Conservation (phyloP, 2,888 invertebrate species). For the Hemicrepidius hirtus region DNA sequence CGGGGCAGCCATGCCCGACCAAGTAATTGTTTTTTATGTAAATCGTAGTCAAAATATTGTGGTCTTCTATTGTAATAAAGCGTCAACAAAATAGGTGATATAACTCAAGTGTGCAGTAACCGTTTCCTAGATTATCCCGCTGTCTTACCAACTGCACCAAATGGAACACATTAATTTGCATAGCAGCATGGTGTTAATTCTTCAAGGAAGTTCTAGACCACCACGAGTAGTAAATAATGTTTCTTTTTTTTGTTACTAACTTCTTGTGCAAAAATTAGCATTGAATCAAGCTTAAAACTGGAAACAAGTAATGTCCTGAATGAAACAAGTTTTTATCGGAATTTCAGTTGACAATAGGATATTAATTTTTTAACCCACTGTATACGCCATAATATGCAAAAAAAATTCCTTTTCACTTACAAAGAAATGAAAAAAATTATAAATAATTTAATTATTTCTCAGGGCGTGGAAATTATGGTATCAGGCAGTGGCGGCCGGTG, state of each 20-base stretch:
- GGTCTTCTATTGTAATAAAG: conserved; percentile 41
- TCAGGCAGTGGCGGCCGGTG: too few relatives aligned
- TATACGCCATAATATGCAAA: too few relatives aligned
- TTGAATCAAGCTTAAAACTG: too few relatives aligned
- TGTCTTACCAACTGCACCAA: conserved; percentile 42
- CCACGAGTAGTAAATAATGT: neutral
- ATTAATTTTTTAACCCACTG: too few relatives aligned
- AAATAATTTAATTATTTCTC: too few relatives aligned
- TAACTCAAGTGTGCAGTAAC: conserved; percentile 42
- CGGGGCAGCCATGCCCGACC: conserved; percentile 17
- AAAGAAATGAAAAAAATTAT: too few relatives aligned
- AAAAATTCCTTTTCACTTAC: too few relatives aligned
- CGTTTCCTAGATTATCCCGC: conserved; percentile 36
- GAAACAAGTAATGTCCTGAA: too few relatives aligned
- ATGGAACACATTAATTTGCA: conserved; percentile 42
- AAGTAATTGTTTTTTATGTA: conserved; percentile 36
- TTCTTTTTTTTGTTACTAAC: neutral
- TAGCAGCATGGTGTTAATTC: conserved; percentile 39
- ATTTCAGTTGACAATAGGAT: too few relatives aligned
- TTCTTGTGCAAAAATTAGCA: too few relatives aligned
- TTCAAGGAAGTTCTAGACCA: conserved; percentile 17
- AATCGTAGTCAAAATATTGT: conserved; percentile 42
- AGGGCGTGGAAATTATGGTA: too few relatives aligned
- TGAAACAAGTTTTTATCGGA: too few relatives aligned
- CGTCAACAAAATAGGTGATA: conserved; percentile 48